Percentiles rank a stretch among this genome's conserved stretches.
phyloP scores from a whole-genome alignment of 2,797 vertebrate species.

The Varecia variegata region DNA sequence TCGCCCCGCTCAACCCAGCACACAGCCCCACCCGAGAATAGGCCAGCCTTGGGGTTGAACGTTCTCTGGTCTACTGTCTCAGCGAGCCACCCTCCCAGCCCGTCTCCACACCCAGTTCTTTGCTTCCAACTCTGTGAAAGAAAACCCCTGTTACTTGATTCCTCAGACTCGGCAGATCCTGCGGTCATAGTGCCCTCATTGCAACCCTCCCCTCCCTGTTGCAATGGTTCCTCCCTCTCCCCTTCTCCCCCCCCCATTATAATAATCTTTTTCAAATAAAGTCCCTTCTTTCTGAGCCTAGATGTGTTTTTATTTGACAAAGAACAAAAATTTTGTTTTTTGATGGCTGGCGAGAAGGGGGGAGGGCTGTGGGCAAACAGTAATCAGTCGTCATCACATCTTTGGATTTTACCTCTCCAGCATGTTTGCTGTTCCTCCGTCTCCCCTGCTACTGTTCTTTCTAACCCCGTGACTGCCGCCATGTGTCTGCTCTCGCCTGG shows the following conservation, averaged over 20 bases:
- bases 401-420: neutral
- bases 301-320: neutral
- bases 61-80: neutral
- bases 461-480: neutral
- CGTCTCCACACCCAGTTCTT: neutral
- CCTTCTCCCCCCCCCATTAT: rapidly evolving
- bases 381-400: neutral
- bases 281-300: neutral
- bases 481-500: neutral
- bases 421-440: neutral
- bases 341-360: neutral
- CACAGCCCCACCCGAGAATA: neutral
- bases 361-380: neutral
- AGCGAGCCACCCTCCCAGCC: too few relatives aligned
- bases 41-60: neutral
- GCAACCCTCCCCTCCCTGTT: rapidly evolving
- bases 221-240: rapidly evolving
- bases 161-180: neutral
- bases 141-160: neutral
- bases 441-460: neutral
- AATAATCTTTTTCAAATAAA: neutral
- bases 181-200: rapidly evolving
- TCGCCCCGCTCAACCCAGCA: neutral
- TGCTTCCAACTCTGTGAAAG: neutral
- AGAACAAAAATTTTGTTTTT: neutral